A percentile compares a stretch with the other conserved stretches of the same genome.
These are phyloP conservation scores for Petrocephalus microphthalmus DNA, from an alignment of 2,113 vertebrate species.

Conservation along the genomic window DNA sequence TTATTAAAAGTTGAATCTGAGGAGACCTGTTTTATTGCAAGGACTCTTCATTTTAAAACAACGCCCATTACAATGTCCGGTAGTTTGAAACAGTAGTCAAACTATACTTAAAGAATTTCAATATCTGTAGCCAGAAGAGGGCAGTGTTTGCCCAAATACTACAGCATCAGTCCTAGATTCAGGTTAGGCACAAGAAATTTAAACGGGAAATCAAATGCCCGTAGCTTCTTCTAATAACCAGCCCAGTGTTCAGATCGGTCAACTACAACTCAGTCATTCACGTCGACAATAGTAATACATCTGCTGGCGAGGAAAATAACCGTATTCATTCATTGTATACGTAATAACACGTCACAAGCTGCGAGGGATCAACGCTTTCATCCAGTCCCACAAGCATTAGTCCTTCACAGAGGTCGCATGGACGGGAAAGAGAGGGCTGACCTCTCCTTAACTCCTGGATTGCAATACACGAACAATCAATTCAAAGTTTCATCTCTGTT, in stretches of 20 bases:
- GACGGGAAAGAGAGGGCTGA: neutral
- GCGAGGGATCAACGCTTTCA: neutral
- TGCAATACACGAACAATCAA: neutral
- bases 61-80: neutral
- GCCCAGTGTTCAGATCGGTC: neutral
- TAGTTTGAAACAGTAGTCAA: neutral
- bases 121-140: slow-evolving; percentile 41
- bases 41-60: neutral
- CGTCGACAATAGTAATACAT: neutral
- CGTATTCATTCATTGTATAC: neutral
- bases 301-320: neutral
- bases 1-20: neutral
- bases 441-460: neutral
- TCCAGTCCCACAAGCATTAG: neutral
- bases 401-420: neutral
- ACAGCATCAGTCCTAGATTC: neutral
- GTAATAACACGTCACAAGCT: neutral
- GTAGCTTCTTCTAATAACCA: neutral
- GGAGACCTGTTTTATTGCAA: neutral
- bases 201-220: neutral
- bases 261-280: neutral
- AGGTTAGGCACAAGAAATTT: neutral
- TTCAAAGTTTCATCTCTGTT: neutral
- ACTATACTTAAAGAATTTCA: neutral
- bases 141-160: slow-evolving; percentile 37